phyloP scores from a whole-genome alignment of 2,113 vertebrate species.

The Anguilla rostrata region DNA sequence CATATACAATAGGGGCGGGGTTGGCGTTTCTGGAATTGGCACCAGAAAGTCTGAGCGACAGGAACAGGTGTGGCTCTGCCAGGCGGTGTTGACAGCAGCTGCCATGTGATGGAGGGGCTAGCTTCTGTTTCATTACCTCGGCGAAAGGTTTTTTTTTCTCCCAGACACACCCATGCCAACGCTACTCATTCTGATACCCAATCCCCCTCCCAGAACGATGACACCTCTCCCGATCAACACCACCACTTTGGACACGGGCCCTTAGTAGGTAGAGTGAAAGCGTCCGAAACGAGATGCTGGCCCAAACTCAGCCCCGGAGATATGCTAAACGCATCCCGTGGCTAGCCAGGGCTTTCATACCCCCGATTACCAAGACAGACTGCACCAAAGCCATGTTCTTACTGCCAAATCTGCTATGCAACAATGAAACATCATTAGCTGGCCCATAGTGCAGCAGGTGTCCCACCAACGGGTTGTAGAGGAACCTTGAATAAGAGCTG shows the following conservation, averaged over 20 bases:
- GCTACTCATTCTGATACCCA: neutral
- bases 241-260: neutral
- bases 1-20: neutral
- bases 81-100: neutral
- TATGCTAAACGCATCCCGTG: neutral
- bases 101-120: neutral
- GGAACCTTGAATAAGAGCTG: no score
- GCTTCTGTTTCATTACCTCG: neutral
- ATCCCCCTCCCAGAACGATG: neutral
- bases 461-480: no score
- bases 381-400: no score
- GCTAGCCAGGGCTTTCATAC: neutral
- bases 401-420: no score
- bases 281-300: neutral
- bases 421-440: no score
- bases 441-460: no score
- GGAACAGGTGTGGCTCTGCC: constrained; percentile 12
- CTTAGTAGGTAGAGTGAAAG: neutral
- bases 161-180: neutral
- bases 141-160: neutral
- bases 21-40: neutral
- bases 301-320: neutral
- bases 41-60: constrained; percentile 2
- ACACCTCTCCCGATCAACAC: neutral
- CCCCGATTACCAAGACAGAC: no score